These are phyloP conservation scores for Aporrectodea caliginosa DNA, from an alignment of 1,140 invertebrate species.

Conservation along the genomic window DNA sequence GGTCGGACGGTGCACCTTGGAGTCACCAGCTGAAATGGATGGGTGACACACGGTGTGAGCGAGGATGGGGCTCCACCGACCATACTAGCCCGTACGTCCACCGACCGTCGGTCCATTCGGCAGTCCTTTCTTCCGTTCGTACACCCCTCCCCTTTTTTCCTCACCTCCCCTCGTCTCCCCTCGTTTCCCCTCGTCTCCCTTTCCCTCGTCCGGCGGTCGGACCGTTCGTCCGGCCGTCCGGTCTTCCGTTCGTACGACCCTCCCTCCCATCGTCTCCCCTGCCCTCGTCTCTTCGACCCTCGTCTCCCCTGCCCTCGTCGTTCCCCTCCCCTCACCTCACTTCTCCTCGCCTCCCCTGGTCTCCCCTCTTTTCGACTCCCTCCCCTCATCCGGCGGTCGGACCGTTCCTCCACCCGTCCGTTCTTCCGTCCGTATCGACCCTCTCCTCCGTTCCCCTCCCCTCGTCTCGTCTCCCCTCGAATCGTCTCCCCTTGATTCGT, in stretches of 20 bases:
- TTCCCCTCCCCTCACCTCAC: slow-evolving; percentile 3
- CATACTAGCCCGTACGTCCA: too few relatives aligned
- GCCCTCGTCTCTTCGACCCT: not conserved
- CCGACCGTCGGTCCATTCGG: too few relatives aligned
- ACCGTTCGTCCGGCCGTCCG: too few relatives aligned
- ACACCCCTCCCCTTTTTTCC: not conserved
- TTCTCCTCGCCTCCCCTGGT: slow-evolving; percentile 1
- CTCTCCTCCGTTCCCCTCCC: not conserved
- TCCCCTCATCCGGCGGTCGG: too few relatives aligned
- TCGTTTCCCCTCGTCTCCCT: slow-evolving; percentile 4
- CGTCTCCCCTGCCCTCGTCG: not conserved
- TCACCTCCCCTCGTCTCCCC: slow-evolving; percentile 4
- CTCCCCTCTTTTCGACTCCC: not conserved
- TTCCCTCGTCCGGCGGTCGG: too few relatives aligned
- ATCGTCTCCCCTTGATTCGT: too few relatives aligned
- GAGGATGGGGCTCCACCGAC: too few relatives aligned
- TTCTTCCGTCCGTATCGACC: too few relatives aligned
- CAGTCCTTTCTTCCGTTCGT: not conserved
- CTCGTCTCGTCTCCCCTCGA: slow-evolving; percentile 9
- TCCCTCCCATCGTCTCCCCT: not conserved
- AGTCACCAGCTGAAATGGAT: too few relatives aligned
- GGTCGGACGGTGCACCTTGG: too few relatives aligned
- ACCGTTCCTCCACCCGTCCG: too few relatives aligned
- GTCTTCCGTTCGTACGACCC: too few relatives aligned
- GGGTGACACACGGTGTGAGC: not conserved